Evolutionary conservation across 2,113 vertebrate genomes (phyloP), one percentile per base, ranked within the genome.

Genomic region (Edolisoma coerulescens): DNA sequence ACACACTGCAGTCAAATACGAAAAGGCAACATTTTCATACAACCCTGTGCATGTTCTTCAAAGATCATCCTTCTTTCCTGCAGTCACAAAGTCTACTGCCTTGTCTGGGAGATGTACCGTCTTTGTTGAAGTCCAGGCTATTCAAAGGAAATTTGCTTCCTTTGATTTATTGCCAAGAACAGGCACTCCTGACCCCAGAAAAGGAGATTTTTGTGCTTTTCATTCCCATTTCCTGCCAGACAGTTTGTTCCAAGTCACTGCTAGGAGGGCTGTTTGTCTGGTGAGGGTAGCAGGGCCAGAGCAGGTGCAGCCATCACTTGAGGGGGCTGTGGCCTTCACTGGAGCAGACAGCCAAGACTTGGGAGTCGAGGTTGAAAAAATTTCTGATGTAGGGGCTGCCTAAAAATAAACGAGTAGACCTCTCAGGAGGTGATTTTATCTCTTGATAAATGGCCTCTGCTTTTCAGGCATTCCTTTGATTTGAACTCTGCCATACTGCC

Each of bases 101-200:
- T 50, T 54, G 70, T 49, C 79, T 86, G 69, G 83, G 52, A 81
- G 61, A 81, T 87, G 74, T 33, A 28, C 75, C 4, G 21, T 70
- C 68, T 75, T 84, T 52, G 84, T 44, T 64, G 28, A 91, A 87
- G 60, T 28, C 41, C 37, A 53, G 57, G 56, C 75, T 89, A 89
- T 81, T 89, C 37, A 84, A 95, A 96, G 64, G 45, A 67, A 92
- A 87, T 89, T 71, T 87, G 26, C 80, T 90, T 53, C 76, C 79
- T 96, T 89, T 95, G 68, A 96, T 95, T 86, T 94, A 86, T 59
- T 74, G 80, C 76, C 82, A 96, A 95, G 63, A 88, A 69, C 52
- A 90, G 92, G 68, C 88, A 75, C 74, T 89, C 63, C 75, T 92
- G 64, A 94, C 32, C 65, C 74, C 73, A 68, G 49, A 70, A 82